phyloP scores from a whole-genome alignment of 2,113 vertebrate species.

The Calyptomena viridis region DNA sequence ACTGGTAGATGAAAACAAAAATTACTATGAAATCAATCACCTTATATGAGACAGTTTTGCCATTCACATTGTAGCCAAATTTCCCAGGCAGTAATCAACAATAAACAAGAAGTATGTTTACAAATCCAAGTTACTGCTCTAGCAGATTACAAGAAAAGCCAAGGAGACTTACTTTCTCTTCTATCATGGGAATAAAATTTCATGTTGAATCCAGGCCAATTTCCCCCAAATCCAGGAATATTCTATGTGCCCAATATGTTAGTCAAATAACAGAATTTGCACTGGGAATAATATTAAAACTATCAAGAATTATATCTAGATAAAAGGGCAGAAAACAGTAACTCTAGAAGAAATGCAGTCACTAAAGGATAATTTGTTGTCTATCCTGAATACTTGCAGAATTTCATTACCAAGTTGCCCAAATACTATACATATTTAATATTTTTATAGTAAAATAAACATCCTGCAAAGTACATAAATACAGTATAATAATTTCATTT shows the following conservation, averaged over 20 bases:
- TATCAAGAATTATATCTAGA: not conserved
- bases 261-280: not conserved
- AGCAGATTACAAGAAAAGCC: not conserved
- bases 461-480: not conserved
- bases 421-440: not conserved
- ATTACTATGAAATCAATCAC: not conserved
- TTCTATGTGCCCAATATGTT: not conserved
- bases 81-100: not conserved
- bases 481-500: not conserved
- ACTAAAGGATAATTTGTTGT: not conserved
- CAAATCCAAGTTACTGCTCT: not conserved
- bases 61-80: not conserved
- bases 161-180: not conserved
- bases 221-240: not conserved
- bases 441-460: not conserved
- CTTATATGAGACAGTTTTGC: not conserved
- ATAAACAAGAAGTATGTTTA: not conserved
- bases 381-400: not conserved
- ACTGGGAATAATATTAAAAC: not conserved
- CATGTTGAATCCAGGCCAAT: not conserved
- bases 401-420: not conserved
- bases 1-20: not conserved
- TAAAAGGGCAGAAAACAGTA: not conserved
- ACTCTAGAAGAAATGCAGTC: not conserved
- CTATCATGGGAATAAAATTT: not conserved